Evolutionary conservation across 1,140 invertebrate genomes (phyloP), one percentile per base, ranked within the genome.

Genomic region (Conus betulinus): DNA sequence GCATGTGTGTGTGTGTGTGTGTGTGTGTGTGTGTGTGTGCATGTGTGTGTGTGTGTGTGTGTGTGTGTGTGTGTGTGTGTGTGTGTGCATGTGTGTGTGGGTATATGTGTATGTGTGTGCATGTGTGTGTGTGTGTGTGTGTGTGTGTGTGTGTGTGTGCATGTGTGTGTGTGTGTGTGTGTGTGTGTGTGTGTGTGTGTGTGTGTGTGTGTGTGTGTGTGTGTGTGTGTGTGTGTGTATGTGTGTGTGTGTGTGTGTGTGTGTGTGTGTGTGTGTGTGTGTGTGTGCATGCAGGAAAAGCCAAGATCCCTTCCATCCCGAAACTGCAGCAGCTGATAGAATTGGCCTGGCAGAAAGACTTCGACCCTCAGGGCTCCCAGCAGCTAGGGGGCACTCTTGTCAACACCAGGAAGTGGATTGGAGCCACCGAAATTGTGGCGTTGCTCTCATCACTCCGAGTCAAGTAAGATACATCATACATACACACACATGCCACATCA

Each of bases 401-500:
- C 87, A 98, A 98, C 93, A 98, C 98, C 2, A 96, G 97, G 85
- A 98, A 98, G 95, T 99, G 98, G 98, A 98, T 99, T 91, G 98
- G 98, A 39, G 97, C 98, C 25, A 95, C 94, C 23, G 95, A 95
- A 89, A 93, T 95, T 51, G 93, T 93, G 13, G 94, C 94, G 27
- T 91, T 92, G 23, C 88, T 95, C 4, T 92, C 93, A 7, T 94
- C 92, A 51, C 90, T 95, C 7, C 93, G 93, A 87, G 90, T 95
- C 57, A 94, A 92, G 94, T 95, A 90, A 91, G 93, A 91, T 55
- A 67, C 17, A 39, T 39, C 39, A 39, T 39, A 39, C 39, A 39
- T 39, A 39, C 39, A 39, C 39, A 39, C 39, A 39, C 39, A 39
- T 39, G 39, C 39, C 39, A 39, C 3, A 3, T 39, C 39, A 39